phyloP scores from a whole-genome alignment of 2,797 vertebrate genomes.

The Melanotaenia nigrans region DNA sequence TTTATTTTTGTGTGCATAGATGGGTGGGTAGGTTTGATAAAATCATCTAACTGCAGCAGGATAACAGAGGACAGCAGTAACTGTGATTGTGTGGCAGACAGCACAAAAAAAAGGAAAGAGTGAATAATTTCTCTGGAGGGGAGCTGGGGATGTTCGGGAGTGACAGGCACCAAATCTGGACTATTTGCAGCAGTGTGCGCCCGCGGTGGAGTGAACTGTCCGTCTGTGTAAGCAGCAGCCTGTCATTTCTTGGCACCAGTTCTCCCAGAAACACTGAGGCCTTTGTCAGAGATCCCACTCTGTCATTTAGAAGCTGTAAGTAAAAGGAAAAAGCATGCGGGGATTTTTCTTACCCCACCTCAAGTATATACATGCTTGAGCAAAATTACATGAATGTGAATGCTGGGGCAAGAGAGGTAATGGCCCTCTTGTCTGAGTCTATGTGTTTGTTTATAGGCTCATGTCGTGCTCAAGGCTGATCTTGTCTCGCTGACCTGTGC shows the following conservation, averaged over 20 bases:
- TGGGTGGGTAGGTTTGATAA: constrained; percentile 27
- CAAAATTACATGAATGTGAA: constrained; percentile 14
- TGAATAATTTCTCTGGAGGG: constrained; percentile 10
- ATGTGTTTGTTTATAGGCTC: constrained; percentile 48
- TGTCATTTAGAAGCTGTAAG: constrained; percentile 56
- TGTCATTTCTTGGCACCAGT: constrained; percentile 65
- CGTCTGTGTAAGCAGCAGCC: constrained; percentile 53
- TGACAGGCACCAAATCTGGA: constrained; percentile 60
- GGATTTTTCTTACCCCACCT: constrained; percentile 37
- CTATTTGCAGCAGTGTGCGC: constrained; percentile 4
- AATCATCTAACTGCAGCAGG: constrained; percentile 19
- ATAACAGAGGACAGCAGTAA: background rate
- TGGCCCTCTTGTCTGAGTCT: constrained; percentile 23
- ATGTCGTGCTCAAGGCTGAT: constrained; percentile 40
- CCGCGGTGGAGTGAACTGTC: constrained; percentile 34
- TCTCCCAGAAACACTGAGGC: constrained; percentile 65
- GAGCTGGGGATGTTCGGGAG: constrained; percentile 23
- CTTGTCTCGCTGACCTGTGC: constrained; percentile 58
- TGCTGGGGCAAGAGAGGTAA: constrained; percentile 11
- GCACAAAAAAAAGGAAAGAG: constrained; percentile 14
- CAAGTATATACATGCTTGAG: constrained; percentile 3
- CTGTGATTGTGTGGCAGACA: background rate
- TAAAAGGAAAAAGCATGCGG: constrained; percentile 41
- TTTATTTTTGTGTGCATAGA: background rate
- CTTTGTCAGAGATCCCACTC: constrained; percentile 66